A percentile compares a stretch with the other conserved stretches of the same genome.
Conservation (phyloP, 2,888 invertebrate species). For the Metalampra italica region DNA sequence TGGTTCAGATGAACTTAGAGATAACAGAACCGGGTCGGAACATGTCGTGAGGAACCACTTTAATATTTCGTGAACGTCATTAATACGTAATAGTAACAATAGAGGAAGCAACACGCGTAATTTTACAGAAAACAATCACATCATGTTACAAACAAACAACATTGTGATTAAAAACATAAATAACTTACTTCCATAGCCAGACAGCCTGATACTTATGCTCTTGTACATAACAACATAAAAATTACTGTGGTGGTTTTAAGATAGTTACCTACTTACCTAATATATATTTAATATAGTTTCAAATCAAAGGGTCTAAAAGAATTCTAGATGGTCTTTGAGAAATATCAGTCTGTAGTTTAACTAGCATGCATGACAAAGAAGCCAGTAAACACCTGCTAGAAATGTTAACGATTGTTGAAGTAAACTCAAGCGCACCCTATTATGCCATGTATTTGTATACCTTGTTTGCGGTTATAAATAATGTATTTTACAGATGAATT, state of each 20-base stretch:
- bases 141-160: too few species aligned
- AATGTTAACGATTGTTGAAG: constrained; percentile 18
- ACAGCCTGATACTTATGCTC: too few species aligned
- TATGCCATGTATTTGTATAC: neutral
- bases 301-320: too few species aligned
- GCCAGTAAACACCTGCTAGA: constrained; percentile 6
- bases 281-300: too few species aligned
- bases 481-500: constrained; percentile 57
- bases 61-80: constrained; percentile 2
- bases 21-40: constrained; percentile 45
- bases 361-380: too few species aligned
- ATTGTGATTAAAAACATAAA: neutral
- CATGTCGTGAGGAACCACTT: constrained; percentile 36
- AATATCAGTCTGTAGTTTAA: too few species aligned
- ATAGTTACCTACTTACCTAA: too few species aligned
- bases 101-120: constrained; percentile 22
- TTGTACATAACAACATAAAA: too few species aligned
- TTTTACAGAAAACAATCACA: constrained; percentile 14
- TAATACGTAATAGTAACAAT: neutral
- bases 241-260: too few species aligned
- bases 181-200: too few species aligned
- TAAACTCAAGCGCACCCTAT: constrained; percentile 24
- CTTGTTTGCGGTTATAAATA: constrained; percentile 48
- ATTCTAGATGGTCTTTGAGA: too few species aligned
- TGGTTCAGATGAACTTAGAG: constrained; percentile 18